Conservation (phyloP, 2,113 vertebrate species). For the Damaliscus lunatus region DNA sequence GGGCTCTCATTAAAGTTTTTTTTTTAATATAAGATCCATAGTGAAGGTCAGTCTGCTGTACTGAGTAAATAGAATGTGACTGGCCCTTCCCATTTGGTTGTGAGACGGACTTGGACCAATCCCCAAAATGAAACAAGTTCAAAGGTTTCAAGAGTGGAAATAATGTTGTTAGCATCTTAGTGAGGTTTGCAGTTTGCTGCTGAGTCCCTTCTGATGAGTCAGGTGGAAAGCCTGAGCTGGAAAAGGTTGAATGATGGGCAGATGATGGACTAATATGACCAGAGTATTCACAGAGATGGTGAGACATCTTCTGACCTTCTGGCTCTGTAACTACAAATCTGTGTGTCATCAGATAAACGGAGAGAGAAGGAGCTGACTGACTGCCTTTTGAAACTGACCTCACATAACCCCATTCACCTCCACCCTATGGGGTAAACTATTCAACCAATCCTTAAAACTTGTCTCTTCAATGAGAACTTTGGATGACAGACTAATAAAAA, state of each 20-base stretch:
- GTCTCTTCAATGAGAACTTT: constrained; percentile 15
- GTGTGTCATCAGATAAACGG: constrained; percentile 1
- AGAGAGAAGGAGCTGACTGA: constrained; percentile 32
- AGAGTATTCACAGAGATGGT: neutral
- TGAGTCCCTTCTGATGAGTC: constrained; percentile 33
- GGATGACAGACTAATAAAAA: neutral
- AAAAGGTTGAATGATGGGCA: constrained; percentile 12
- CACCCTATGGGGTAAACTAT: neutral
- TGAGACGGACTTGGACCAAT: neutral
- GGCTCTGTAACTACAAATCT: neutral
- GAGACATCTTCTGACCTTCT: constrained; percentile 36
- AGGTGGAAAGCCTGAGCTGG: neutral
- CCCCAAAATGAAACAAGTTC: neutral
- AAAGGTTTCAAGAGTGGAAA: neutral
- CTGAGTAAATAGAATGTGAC: constrained; percentile 4
- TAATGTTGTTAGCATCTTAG: neutral
- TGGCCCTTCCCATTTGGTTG: neutral
- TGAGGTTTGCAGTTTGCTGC: constrained; percentile 15
- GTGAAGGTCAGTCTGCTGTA: neutral
- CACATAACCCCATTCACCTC: neutral
- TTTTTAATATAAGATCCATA: neutral
- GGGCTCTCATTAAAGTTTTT: neutral
- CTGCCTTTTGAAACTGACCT: constrained; percentile 35
- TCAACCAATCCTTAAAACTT: constrained; percentile 7
- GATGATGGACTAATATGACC: constrained; percentile 24